Evolutionary conservation across 2,888 invertebrate genomes (phyloP), one percentile per base, ranked within the genome.

Genomic region (Abrostola tripartita): DNA sequence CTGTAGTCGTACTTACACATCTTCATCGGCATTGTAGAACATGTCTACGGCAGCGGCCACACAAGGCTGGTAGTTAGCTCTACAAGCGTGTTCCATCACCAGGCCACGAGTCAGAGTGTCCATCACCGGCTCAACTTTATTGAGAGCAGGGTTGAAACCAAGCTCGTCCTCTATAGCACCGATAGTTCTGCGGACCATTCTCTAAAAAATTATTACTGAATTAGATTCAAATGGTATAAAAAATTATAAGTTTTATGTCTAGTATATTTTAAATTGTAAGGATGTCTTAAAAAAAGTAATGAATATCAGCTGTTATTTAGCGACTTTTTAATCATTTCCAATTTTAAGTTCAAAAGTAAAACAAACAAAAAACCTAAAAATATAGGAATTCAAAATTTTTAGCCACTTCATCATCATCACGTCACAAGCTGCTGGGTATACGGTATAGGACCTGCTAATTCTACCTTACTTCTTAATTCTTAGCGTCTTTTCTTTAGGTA

Each of bases 41-140:
- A 87, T 89, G 66, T 94, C 93, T 0, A 93, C 83, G 0, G 94
- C 93, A 44, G 93, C 93, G 0, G 92, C 94, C 6, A 94, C 82
- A 63, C 94, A 94, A 0, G 92, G 91, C 6, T 84, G 82, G 64
- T 94, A 94, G 44, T 86, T 85, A 0, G 91, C 82, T 8, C 84
- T 82, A 69, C 94, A 94, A 0, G 92, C 94, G 63, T 93, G 93
- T 35, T 94, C 91, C 94, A 94, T 94, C 1, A 94, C 92, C 7
- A 94, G 63, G 0, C 92, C 93, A 52, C 94, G 85, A 0, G 92
- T 91, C 10, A 93, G 68, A 0, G 91, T 84, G 0, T 66, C 61
- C 92, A 93, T 93, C 0, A 87, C 83, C 1, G 90, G 88, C 51
- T 94, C 94, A 0, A 61, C 70, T 0, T 82, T 11, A 7, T 67